These are phyloP conservation scores for Hestina assimilis DNA, from an alignment of 1,140 invertebrate species.

Conservation along the genomic window DNA sequence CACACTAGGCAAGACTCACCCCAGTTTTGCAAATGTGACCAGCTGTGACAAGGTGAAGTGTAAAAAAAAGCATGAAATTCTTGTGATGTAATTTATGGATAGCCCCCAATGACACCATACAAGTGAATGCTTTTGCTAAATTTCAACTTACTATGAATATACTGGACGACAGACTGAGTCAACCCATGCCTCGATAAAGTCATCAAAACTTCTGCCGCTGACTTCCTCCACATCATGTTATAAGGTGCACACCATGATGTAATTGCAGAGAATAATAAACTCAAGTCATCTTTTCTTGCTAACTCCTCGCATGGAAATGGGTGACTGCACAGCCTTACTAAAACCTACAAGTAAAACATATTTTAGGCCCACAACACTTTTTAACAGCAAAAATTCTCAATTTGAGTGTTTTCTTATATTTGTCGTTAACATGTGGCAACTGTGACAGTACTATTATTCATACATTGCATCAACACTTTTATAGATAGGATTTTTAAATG, in stretches of 20 bases:
- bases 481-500: too few species aligned
- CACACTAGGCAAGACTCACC: too few species aligned
- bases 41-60: too few species aligned
- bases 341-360: constrained; percentile 81
- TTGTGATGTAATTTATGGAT: too few species aligned
- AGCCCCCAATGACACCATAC: too few species aligned
- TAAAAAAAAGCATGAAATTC: too few species aligned
- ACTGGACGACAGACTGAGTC: constrained; percentile 94
- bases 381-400: neutral
- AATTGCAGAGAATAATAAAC: constrained; percentile 96
- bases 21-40: too few species aligned
- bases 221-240: constrained; percentile 97
- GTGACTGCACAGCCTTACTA: constrained; percentile 95
- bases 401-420: too few species aligned
- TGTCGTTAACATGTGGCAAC: too few species aligned
- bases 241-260: constrained; percentile 95
- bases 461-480: too few species aligned
- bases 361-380: neutral
- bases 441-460: too few species aligned
- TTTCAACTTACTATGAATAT: constrained; percentile 94
- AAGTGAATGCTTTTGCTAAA: neutral
- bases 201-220: constrained; percentile 96
- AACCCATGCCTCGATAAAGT: constrained; percentile 96
- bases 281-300: constrained; percentile 96
- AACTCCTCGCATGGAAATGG: constrained; percentile 96